Base-by-base conservation (phyloP, 2,888 invertebrate genomes). In the Leptinotarsa rubiginosa region DNA sequence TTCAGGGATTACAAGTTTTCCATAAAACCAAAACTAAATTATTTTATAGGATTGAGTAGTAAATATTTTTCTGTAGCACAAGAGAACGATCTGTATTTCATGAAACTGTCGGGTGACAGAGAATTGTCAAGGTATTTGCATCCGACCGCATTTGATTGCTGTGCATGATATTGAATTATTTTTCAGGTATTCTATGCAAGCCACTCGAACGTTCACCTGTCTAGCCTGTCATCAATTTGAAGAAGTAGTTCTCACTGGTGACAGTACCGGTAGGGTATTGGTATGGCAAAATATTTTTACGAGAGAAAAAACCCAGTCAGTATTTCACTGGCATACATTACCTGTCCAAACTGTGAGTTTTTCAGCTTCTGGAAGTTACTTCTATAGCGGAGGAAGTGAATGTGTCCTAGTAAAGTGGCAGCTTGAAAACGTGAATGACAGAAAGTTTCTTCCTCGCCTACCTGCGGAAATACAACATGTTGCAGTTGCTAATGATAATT, bases 321-420 rank as follows among this genome's bases (percentile, higher is more conserved):
- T 91, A 1, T 91, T 91, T 82, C 95, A 95, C 85, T 96, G 96
- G 96, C 96, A 96, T 87, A 91, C 92, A 4, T 88, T 94, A 66
- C 90, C 92, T 49, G 92, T 95, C 0, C 89, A 89, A 64, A 91
- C 92, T 83, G 84, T 96, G 18, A 88, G 89, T 1, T 95, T 95
- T 83, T 92, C 94, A 15, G 81, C 84, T 2, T 81, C 87, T 86
- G 95, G 95, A 22, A 91, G 91, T 13, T 90, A 91, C 78, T 90
- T 96, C 84, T 93, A 92, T 81, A 94, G 94, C 81, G 94, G 95
- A 12, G 96, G 94, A n/a, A 72, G 90, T 65, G 96, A 96, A 86
- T 90, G 92, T 82, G 94, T 94, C 0, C 86, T 96, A 69, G 95
- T 96, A 0, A 93, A 92, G 85, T 96, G 96, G 96, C 89, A 89